phyloP scores from a whole-genome alignment of 2,888 invertebrate species.

The Parascotia fuliginaria region DNA sequence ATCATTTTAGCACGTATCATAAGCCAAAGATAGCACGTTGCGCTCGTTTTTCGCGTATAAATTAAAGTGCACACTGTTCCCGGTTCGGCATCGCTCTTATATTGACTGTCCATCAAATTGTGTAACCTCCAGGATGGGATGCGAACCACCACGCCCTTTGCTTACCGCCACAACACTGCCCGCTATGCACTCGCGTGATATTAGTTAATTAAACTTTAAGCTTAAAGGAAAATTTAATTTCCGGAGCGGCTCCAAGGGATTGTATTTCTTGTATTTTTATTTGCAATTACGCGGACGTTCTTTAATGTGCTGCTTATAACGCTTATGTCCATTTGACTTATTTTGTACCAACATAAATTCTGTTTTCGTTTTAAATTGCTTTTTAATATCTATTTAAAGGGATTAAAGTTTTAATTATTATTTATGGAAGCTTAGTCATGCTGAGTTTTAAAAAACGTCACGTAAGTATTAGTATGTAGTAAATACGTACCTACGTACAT shows the following conservation, averaged over 20 bases:
- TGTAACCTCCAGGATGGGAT: slow-evolving; percentile 44
- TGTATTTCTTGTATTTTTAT: slow-evolving; percentile 67
- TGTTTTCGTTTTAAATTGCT: slow-evolving; percentile 11
- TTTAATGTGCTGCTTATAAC: slow-evolving; percentile 45
- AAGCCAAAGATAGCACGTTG: slow-evolving; percentile 6
- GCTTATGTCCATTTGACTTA: slow-evolving; percentile 39
- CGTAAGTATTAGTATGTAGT: neutral
- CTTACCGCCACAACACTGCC: slow-evolving; percentile 30
- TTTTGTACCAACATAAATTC: slow-evolving; percentile 25
- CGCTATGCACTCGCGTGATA: slow-evolving; percentile 68
- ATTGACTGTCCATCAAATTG: slow-evolving; percentile 69
- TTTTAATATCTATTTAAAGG: slow-evolving; percentile 17
- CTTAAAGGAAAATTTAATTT: slow-evolving; percentile 80
- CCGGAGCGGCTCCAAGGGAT: slow-evolving; percentile 68
- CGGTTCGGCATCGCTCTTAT: slow-evolving; percentile 52
- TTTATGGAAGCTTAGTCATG: neutral
- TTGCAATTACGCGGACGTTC: slow-evolving; percentile 46
- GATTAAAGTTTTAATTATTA: slow-evolving; percentile 4
- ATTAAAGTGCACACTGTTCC: slow-evolving; percentile 50
- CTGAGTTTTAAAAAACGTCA: neutral
- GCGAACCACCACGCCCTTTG: slow-evolving; percentile 27
- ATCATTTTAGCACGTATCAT: slow-evolving; percentile 4
- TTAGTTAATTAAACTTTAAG: slow-evolving; percentile 79
- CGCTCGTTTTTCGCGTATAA: slow-evolving; percentile 48
- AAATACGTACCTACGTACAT: neutral